Percentiles rank a stretch among this genome's conserved stretches.
Conservation (phyloP, 2,797 vertebrate species). For the Cyclura pinguis region DNA sequence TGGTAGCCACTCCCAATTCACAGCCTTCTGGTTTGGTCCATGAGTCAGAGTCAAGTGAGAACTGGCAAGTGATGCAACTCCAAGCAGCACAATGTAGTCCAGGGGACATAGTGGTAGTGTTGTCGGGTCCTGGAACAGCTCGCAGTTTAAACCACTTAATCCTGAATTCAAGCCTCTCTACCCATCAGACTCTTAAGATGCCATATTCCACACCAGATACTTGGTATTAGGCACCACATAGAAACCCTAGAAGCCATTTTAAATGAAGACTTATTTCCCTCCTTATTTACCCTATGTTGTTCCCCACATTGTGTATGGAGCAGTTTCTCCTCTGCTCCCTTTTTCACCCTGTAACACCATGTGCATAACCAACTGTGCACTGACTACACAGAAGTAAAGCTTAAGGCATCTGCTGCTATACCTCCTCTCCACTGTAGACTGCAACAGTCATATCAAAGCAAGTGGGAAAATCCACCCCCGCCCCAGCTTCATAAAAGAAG, state of each 20-base stretch:
- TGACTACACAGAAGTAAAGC: constrained; percentile 14
- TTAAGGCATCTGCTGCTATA: constrained; percentile 15
- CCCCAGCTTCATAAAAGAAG: not conserved
- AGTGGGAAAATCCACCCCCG: not conserved
- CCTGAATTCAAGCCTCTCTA: not conserved
- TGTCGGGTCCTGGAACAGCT: not conserved
- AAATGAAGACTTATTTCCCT: not conserved
- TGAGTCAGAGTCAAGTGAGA: constrained; percentile 1
- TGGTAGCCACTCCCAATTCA: not conserved
- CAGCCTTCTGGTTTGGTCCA: constrained; percentile 28
- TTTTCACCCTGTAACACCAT: not conserved
- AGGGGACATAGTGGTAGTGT: not conserved
- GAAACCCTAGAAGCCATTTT: constrained; percentile 1
- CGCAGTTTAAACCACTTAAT: not conserved
- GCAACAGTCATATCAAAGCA: not conserved
- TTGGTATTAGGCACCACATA: not conserved
- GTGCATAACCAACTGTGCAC: constrained; percentile 19
- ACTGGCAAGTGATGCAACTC: constrained; percentile 1
- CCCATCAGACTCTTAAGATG: not conserved
- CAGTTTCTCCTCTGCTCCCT: not conserved
- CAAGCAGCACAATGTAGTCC: constrained; percentile 6
- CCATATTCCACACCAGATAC: not conserved
- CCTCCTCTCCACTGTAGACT: not conserved
- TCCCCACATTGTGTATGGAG: not conserved
- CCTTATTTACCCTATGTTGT: not conserved